Base-by-base conservation (phyloP, 2,888 invertebrate genomes). In the Zygothrica quintamaculata region DNA sequence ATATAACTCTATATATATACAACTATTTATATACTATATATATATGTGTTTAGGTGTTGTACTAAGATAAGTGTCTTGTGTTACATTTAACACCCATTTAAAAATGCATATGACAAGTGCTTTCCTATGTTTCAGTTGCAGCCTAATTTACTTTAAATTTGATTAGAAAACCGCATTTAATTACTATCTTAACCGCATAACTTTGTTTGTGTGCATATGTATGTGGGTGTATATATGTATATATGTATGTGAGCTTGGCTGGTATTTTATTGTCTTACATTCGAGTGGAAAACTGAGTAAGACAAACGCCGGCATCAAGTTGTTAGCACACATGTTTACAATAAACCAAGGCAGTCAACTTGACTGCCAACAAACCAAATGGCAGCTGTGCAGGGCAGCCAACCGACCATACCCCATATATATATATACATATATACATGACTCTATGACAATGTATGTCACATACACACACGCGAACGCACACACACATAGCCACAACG, bases 271-370 rank as follows among this genome's bases (percentile, higher is more conserved):
- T 82, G 70, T 76, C 70, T 66, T 47, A 44, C 48, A 46, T 42
- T 46, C 55, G 37, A 69, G n/a, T n/a, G 64, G 18, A 36, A 53
- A 53, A 44, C 48, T 52, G 55, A 51, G 36, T 58, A 47, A 53
- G 58, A 58, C 48, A 46, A 67, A 51, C 44, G 50, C 34, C n/a
- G 56, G 43, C 40, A 57, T 68, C 62, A 52, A 74, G 73, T 78
- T 84, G 80, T 80, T 84, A 68, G 80, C 85, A 81, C 67, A 81
- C 82, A 71, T 80, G 80, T 80, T 80, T 84, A 80, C 80, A 81
- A 75, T 84, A 78, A 84, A 71, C 78, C 82, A 73, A 73, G 61
- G 65, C 78, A 84, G 84, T 78, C 78, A 81, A 66, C 67, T 84
- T 68, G 70, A 75, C 74, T 57, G 82, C 53, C 56, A 53, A 76